Percentiles rank a stretch among this genome's conserved stretches.
These are phyloP conservation scores for Fragum sueziense DNA, from an alignment of 2,888 invertebrate genomes.

Conservation along the genomic window DNA sequence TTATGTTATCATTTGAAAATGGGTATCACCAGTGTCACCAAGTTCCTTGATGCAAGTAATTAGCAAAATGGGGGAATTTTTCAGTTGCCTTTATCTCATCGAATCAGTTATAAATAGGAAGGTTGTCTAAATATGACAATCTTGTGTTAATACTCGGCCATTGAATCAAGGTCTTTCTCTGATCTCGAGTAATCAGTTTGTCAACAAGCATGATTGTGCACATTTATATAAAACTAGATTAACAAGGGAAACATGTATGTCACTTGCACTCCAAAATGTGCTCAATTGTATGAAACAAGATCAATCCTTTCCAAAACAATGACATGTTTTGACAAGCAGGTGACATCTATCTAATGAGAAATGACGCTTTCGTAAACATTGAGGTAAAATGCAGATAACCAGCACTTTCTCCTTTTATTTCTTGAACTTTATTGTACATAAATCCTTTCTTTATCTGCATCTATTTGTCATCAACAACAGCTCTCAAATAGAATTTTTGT, in stretches of 20 bases:
- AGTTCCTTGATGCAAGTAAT: no score
- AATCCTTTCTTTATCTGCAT: no score
- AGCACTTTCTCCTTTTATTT: no score
- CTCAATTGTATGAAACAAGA: not conserved
- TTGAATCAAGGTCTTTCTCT: not conserved
- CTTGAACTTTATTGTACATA: no score
- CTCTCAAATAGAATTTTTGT: no score
- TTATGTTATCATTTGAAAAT: no score
- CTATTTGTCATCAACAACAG: no score
- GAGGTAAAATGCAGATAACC: no score
- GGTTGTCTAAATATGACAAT: not conserved
- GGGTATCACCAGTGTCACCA: no score
- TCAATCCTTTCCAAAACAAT: not conserved
- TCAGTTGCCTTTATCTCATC: not conserved
- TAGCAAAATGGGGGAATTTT: not conserved
- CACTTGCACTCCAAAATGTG: not conserved
- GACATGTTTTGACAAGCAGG: not conserved
- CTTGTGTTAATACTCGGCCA: not conserved
- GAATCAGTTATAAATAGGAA: not conserved
- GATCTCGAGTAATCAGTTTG: not conserved
- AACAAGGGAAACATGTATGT: not conserved
- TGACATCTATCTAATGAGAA: no score
- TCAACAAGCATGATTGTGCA: constrained; percentile 2
- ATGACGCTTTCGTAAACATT: no score
- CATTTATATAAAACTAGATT: not conserved